A percentile compares a stretch with the other conserved stretches of the same genome.
Evolutionary conservation across 1,140 invertebrate species (phyloP).

Genomic region (Saccostrea glomerata): DNA sequence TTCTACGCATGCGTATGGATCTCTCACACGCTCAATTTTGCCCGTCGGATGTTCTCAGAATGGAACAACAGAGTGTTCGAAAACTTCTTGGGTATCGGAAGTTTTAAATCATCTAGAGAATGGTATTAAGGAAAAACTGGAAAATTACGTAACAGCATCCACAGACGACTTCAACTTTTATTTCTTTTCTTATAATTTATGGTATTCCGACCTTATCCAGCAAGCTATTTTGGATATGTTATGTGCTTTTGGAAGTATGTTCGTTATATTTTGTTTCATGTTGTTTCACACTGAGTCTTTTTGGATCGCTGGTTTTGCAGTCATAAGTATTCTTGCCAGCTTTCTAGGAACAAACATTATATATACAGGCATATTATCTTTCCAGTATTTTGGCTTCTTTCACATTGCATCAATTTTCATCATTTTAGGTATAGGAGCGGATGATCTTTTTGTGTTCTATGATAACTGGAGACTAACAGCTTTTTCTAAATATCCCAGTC

Average conservation of each 20-base stretch:
- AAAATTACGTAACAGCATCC: slow-evolving; percentile 22
- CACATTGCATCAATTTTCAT: slow-evolving; percentile 68
- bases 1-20: slow-evolving; percentile 3
- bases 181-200: slow-evolving; percentile 51
- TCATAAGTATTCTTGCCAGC: slow-evolving; percentile 64
- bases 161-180: slow-evolving; percentile 55
- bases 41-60: slow-evolving; percentile 47
- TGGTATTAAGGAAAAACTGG: slow-evolving; percentile 26
- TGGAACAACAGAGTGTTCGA: slow-evolving; percentile 1
- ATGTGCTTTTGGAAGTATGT: slow-evolving; percentile 63
- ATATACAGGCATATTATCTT: slow-evolving; percentile 63
- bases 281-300: slow-evolving; percentile 64
- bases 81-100: neutral
- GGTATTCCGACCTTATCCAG: slow-evolving; percentile 46
- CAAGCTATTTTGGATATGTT: slow-evolving; percentile 65
- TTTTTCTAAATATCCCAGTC: slow-evolving; percentile 49
- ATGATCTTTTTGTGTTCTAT: slow-evolving; percentile 70
- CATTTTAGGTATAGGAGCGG: slow-evolving; percentile 69
- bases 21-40: slow-evolving; percentile 44
- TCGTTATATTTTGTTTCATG: slow-evolving; percentile 66
- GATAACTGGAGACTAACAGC: slow-evolving; percentile 64
- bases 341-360: slow-evolving; percentile 67
- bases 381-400: slow-evolving; percentile 67
- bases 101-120: neutral
- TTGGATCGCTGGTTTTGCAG: slow-evolving; percentile 59